A percentile compares a stretch with the other conserved stretches of the same genome.
Evolutionary conservation across 2,797 vertebrate species (phyloP).

Genomic region (Cyprinodon diabolis): DNA sequence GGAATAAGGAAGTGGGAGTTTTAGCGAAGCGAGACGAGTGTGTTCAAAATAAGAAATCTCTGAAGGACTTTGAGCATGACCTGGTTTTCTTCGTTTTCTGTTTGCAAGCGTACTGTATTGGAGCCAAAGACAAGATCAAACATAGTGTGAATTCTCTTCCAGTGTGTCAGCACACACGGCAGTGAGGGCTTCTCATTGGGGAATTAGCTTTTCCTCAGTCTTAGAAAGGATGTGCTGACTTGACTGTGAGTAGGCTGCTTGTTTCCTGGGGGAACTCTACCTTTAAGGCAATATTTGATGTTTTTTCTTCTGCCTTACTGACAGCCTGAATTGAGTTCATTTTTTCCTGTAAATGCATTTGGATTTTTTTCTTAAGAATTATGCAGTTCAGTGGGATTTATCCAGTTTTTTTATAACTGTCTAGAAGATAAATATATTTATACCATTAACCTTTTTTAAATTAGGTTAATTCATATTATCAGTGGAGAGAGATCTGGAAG

Average conservation of each 20-base stretch:
- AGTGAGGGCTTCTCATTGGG: conserved; percentile 30
- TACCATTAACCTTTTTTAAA: background rate
- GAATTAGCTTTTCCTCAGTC: conserved; percentile 46
- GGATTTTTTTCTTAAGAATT: conserved; percentile 10
- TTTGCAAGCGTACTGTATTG: conserved; percentile 64
- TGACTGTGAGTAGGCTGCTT: conserved; percentile 38
- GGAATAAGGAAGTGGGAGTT: conserved; percentile 29
- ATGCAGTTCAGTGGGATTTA: conserved; percentile 8
- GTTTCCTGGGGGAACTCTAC: conserved; percentile 20
- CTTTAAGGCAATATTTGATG: conserved; percentile 33
- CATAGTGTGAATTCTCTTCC: conserved; percentile 56
- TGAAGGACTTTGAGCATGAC: conserved; percentile 61
- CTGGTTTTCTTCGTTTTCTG: conserved; percentile 67
- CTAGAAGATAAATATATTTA: background rate
- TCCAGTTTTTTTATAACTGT: conserved; percentile 5
- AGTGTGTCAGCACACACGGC: conserved; percentile 55
- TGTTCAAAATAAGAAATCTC: conserved; percentile 54
- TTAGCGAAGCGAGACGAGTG: conserved; percentile 44
- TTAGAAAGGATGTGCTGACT: conserved; percentile 36
- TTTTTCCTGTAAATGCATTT: background rate
- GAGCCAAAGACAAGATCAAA: conserved; percentile 69
- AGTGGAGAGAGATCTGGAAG: too few relatives aligned
- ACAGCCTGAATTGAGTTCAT: conserved; percentile 2
- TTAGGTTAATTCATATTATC: background rate
- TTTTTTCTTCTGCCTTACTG: conserved; percentile 22